Base-by-base conservation (phyloP, 2,797 vertebrate species). In the Hybognathus amarus region DNA sequence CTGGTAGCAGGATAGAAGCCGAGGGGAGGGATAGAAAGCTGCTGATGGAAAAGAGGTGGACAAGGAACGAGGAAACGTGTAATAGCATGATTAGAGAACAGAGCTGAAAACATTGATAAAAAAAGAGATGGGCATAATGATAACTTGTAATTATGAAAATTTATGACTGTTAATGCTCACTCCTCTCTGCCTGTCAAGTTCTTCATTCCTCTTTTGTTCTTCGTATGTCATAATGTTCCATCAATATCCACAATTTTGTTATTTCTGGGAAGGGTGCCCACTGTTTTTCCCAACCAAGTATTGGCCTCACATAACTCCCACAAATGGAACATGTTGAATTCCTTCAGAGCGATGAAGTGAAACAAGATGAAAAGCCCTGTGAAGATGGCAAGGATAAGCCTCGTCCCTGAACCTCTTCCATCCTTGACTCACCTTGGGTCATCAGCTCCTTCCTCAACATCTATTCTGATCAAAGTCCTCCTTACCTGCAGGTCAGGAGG, bases 311-410 rank as follows among this genome's bases (percentile, higher is more conserved):
- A 83, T 88, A 87, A 88, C 88, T 90, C 86, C 86, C 17, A 86
- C 90, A 89, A 87, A 50, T 80, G 66, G 87, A 92, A 89, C 85
- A 91, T 91, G 87, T 83, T 88, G 56, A 88, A 94, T 94, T 93
- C 92, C 92, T 93, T 87, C 80, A 0, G 80, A 91, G 91, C 91
- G 74, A 69, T 87, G 88, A 83, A 92, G 92, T 92, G 88, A 87
- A 84, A 88, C 88, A 86, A 88, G 83, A 89, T 79, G 88, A 89
- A 84, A 77, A 91, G 89, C 89, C 90, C 88, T 85, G 88, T 83
- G 87, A 90, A 87, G 87, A 92, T 89, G 90, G 93, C 91, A 91
- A 81, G 88, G 90, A 90, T 91, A 93, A 93, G 92, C 89, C 90
- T 71, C 71, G 79, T 87, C 85, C 84, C 85, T 33, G 27, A 45